Evolutionary conservation across 2,888 invertebrate genomes (phyloP), one percentile per base, ranked within the genome.

Genomic region (Melinopterus prodromus): DNA sequence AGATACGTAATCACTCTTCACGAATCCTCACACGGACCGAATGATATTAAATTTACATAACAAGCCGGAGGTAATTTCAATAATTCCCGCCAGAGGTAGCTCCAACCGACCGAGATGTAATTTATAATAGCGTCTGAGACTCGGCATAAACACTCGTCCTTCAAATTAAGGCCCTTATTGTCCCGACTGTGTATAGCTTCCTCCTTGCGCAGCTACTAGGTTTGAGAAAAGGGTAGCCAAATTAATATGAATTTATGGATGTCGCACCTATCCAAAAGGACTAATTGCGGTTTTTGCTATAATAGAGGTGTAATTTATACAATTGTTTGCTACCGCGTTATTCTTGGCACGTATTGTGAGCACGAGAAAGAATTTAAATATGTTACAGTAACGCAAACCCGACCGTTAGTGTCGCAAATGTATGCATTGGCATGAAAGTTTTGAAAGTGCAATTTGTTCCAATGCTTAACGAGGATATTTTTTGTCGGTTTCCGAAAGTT

Each of bases 1-100:
- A 26, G 26, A 26, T 26, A 26, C 26, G 26, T 26, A 26, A 26
- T 26, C 26, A 26, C 26, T 26, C 26, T 26, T 26, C 26, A 26
- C 26, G 26, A 26, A 3, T 26, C 53, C 53, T 53, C 53, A 53
- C 53, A 53, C 12, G 53, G 12, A 53, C 53, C 12, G 53, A 53
- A 53, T 53, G 9, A 12, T 12, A 53, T 53, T 53, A 53, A 53
- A 53, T 53, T 53, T 53, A 53, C 53, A 53, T 53, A 53, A 53
- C 53, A 53, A 53, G 53, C 53, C 53, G 53, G 53, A 53, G 53
- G 53, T 53, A 53, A 53, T 53, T 53, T 53, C 53, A 53, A 53
- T 53, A 53, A 53, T 53, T 53, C 53, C 53, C 53, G 53, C 53
- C 12, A 53, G 53, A 53, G 53, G 53, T 53, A 53, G 53, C 53